phyloP scores from a whole-genome alignment of 2,797 vertebrate genomes.

The Artibeus jamaicensis region DNA sequence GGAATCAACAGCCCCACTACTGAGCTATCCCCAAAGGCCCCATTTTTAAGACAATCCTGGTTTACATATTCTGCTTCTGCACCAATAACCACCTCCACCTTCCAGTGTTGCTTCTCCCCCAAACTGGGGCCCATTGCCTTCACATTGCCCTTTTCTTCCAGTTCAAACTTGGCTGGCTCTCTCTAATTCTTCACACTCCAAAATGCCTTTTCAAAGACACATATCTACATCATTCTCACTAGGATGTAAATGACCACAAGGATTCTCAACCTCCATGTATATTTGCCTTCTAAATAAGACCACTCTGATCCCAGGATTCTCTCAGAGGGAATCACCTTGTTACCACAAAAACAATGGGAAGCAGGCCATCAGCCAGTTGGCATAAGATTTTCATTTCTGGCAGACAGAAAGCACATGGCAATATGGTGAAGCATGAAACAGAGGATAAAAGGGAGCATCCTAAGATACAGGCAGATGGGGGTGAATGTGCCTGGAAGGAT shows the following conservation, averaged over 20 bases:
- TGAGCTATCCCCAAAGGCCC: not conserved
- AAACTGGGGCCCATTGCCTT: not conserved
- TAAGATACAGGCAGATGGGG: not conserved
- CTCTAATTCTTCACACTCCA: not conserved
- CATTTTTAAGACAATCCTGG: not conserved
- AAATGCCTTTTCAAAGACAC: not conserved
- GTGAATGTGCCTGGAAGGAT: not conserved
- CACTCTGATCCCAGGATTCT: not conserved
- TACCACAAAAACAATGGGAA: not conserved
- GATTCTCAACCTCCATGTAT: too few relatives aligned
- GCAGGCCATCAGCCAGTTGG: not conserved
- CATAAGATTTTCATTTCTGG: not conserved
- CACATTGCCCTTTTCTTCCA: not conserved
- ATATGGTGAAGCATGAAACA: not conserved
- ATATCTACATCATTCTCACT: not conserved
- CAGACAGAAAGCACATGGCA: conserved; percentile 10
- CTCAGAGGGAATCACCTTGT: not conserved
- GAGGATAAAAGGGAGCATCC: not conserved
- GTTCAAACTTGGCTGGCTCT: not conserved
- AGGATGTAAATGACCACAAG: not conserved
- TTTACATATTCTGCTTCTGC: not conserved
- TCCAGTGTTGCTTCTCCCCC: not conserved
- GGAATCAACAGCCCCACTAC: not conserved
- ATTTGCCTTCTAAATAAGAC: not conserved
- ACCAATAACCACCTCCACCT: not conserved